A percentile compares a stretch with the other conserved stretches of the same genome.
Evolutionary conservation across 1,140 invertebrate genomes (phyloP).

Genomic region (Bombus ignitus): DNA sequence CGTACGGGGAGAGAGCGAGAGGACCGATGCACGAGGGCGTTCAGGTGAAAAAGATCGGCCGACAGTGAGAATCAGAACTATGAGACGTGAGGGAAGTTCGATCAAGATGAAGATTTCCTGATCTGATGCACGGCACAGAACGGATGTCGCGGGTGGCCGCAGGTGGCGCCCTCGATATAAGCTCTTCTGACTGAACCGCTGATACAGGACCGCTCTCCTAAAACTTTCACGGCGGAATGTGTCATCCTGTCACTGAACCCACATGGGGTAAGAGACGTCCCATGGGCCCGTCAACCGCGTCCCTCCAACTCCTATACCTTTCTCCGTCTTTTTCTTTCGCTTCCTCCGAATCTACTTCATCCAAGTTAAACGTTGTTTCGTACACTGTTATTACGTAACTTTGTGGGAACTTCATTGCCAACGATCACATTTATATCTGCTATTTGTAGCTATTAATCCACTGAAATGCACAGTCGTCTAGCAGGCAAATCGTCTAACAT

Average conservation of each 20-base stretch:
- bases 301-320: constrained; percentile 58
- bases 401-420: background rate
- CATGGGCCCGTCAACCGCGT: constrained; percentile 71
- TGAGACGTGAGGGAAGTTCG: constrained; percentile 71
- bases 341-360: constrained; percentile 15
- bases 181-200: constrained; percentile 74
- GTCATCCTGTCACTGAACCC: constrained; percentile 81
- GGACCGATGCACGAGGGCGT: constrained; percentile 42
- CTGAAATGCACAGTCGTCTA: background rate
- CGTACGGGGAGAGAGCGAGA: background rate
- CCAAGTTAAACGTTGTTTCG: background rate
- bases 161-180: constrained; percentile 80
- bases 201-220: constrained; percentile 74
- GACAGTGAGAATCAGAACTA: constrained; percentile 69
- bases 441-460: background rate
- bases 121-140: constrained; percentile 70
- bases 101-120: constrained; percentile 78
- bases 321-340: background rate
- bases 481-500: no score
- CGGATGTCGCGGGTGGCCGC: constrained; percentile 79
- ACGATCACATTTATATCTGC: background rate
- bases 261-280: constrained; percentile 69
- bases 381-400: background rate
- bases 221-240: constrained; percentile 81
- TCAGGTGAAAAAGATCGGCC: constrained; percentile 63